Evolutionary conservation across 2,113 vertebrate genomes (phyloP).

Genomic region (Macquaria ambigua): DNA sequence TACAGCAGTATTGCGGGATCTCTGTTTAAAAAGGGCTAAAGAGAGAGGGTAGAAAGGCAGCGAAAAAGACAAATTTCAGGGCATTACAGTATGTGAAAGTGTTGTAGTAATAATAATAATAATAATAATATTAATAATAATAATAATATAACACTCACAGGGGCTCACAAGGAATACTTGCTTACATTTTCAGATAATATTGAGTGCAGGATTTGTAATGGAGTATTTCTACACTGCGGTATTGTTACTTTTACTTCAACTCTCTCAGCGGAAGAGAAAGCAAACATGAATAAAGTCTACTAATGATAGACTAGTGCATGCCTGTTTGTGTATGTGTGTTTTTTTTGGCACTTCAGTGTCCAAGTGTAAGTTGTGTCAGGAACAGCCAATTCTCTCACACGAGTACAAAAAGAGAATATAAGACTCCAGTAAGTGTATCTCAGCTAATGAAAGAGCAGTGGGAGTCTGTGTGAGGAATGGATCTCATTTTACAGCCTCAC

Average conservation of each 20-base stretch:
- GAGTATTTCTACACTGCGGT: too few relatives aligned
- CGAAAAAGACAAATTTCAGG: not conserved
- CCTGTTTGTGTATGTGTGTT: not conserved
- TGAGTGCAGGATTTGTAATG: too few relatives aligned
- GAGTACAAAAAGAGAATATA: not conserved
- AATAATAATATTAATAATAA: too few relatives aligned
- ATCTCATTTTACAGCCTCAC: constrained; percentile 59
- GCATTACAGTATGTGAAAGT: not conserved
- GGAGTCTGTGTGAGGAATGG: constrained; percentile 24
- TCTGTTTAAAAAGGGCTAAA: too few relatives aligned
- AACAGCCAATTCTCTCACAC: not conserved
- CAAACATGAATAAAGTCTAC: not conserved
- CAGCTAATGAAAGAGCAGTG: constrained; percentile 70
- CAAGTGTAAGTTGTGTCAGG: constrained; percentile 19
- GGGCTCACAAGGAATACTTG: not conserved
- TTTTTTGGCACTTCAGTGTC: not conserved
- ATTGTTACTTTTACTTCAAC: too few relatives aligned
- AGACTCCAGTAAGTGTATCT: constrained; percentile 18
- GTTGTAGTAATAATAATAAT: too few relatives aligned
- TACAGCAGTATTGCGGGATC: too few relatives aligned
- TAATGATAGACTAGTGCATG: not conserved
- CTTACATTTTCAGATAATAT: not conserved
- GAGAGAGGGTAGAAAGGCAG: not conserved
- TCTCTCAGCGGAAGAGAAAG: too few relatives aligned
- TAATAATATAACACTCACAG: not conserved